phyloP scores from a whole-genome alignment of 2,113 vertebrate species.

The Bucco capensis region DNA sequence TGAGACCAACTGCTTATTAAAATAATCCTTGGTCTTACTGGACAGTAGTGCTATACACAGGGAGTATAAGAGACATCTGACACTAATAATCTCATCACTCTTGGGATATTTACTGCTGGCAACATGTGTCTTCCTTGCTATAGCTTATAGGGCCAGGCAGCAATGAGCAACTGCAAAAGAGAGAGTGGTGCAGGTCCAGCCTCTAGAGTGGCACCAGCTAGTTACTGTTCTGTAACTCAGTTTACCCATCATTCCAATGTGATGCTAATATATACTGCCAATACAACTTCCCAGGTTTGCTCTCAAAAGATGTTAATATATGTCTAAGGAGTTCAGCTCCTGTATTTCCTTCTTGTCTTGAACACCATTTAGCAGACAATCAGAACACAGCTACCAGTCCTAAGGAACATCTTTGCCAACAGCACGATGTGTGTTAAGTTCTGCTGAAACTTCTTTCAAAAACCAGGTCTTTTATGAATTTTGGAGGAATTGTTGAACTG shows the following conservation, averaged over 20 bases:
- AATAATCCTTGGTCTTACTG: conserved; percentile 29
- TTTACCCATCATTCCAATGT: not conserved
- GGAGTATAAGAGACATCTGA: not conserved
- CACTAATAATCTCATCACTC: not conserved
- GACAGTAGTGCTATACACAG: conserved; percentile 12
- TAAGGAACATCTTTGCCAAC: not conserved
- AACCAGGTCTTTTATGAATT: not conserved
- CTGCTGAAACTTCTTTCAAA: not conserved
- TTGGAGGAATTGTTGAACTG: not conserved
- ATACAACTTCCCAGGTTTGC: not conserved
- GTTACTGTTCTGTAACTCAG: not conserved
- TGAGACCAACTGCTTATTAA: conserved; percentile 38
- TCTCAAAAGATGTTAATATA: not conserved
- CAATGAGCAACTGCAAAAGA: not conserved
- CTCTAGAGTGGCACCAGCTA: not conserved
- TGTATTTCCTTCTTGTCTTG: not conserved
- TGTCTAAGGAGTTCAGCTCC: not conserved
- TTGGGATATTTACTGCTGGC: not conserved
- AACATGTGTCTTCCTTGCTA: not conserved
- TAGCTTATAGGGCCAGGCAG: not conserved
- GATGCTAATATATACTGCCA: not conserved
- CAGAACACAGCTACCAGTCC: not conserved
- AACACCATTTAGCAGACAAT: not conserved
- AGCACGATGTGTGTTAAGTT: not conserved
- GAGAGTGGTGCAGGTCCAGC: not conserved